phyloP scores from a whole-genome alignment of 2,113 vertebrate species.

The Acrocephalus kingi region DNA sequence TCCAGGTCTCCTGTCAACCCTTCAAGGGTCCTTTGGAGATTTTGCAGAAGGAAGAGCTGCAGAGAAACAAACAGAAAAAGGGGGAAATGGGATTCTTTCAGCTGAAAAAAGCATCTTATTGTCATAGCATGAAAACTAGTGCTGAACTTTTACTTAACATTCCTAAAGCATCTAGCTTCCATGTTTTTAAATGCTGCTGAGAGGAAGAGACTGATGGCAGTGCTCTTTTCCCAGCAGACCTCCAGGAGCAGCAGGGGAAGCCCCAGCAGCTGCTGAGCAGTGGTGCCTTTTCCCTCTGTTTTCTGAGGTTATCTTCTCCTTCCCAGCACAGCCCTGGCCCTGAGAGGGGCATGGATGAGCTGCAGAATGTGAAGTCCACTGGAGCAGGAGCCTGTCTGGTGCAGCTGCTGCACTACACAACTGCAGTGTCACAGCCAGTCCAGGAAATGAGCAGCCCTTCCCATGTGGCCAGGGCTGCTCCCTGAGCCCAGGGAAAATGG shows the following conservation, averaged over 20 bases:
- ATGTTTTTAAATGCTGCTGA: not conserved
- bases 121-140: not conserved
- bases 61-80: not conserved
- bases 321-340: accelerated
- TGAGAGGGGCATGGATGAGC: not conserved
- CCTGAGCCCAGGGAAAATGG: not conserved
- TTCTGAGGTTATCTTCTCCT: not conserved
- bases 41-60: not conserved
- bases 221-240: not conserved
- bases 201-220: not conserved
- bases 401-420: not conserved
- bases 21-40: not conserved
- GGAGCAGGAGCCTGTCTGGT: not conserved
- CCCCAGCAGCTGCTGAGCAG: not conserved
- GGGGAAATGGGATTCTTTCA: not conserved
- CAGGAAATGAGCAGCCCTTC: not conserved
- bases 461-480: not conserved
- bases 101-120: not conserved
- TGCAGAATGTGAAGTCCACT: accelerated
- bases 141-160: not conserved
- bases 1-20: not conserved
- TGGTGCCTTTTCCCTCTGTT: not conserved
- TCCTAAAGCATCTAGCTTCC: not conserved
- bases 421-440: not conserved
- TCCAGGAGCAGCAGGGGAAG: accelerated